Conservation (phyloP, 2,888 invertebrate species). For the Trypoxylon attenuatum region DNA sequence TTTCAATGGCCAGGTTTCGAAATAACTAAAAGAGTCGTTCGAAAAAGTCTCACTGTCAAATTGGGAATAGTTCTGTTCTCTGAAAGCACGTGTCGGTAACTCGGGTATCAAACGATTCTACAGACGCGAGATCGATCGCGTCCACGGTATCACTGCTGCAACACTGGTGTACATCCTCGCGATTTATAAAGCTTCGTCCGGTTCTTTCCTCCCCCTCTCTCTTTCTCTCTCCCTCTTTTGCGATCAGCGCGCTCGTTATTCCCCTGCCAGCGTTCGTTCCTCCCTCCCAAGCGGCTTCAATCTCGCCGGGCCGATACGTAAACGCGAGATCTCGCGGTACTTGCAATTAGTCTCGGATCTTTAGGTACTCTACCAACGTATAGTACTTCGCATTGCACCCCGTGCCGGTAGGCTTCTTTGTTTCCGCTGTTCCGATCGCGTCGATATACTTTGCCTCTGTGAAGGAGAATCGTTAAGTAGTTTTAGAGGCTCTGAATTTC, state of each 20-base stretch:
- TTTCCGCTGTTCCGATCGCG: no score
- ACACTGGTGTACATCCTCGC: conserved; percentile 59
- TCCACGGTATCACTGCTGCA: conserved; percentile 55
- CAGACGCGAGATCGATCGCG: conserved; percentile 39
- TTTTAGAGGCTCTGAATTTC: no score
- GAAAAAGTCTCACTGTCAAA: no score
- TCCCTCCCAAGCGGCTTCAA: conserved; percentile 11
- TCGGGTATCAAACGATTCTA: neutral
- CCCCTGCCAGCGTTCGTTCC: conserved; percentile 48
- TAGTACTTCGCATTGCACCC: no score
- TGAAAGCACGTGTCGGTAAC: conserved; percentile 9
- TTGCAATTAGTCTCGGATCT: no score
- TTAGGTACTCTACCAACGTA: no score
- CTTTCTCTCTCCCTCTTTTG: conserved; percentile 45
- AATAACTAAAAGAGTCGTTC: no score
- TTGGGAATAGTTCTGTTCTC: no score
- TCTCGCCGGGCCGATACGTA: conserved; percentile 10
- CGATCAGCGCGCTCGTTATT: conserved; percentile 55
- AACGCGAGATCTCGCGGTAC: conserved; percentile 17
- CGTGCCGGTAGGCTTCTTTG: no score
- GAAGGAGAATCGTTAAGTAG: no score
- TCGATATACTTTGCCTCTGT: no score
- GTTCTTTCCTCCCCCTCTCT: conserved; percentile 42
- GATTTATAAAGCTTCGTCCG: conserved; percentile 63
- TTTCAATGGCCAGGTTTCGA: no score